Conservation (phyloP, 2,113 vertebrate genomes). For the Brachirus orientalis region DNA sequence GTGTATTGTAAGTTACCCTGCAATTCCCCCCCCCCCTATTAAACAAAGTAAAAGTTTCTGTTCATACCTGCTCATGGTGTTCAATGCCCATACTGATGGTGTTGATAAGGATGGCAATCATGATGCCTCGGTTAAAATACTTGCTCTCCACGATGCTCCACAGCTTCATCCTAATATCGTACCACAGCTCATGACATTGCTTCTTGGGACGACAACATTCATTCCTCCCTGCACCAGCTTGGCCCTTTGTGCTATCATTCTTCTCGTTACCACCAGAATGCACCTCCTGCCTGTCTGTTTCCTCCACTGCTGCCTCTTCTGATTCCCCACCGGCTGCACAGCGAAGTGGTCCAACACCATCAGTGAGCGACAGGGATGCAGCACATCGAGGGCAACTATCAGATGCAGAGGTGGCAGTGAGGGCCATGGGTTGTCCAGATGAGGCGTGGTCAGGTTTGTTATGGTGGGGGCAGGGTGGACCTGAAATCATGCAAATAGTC, state of each 20-base stretch:
- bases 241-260: slow-evolving; percentile 18
- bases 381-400: slow-evolving; percentile 84
- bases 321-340: slow-evolving; percentile 44
- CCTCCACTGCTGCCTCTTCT: slow-evolving; percentile 65
- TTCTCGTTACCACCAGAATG: slow-evolving; percentile 25
- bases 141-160: slow-evolving; percentile 97
- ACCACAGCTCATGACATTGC: slow-evolving; percentile 40
- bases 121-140: slow-evolving; percentile 97
- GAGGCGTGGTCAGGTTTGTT: slow-evolving; percentile 77
- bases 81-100: slow-evolving; percentile 99
- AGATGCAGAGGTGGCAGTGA: slow-evolving; percentile 74
- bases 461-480: slow-evolving; percentile 80
- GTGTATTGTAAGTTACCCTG: no score
- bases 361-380: slow-evolving; percentile 50
- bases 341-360: slow-evolving; percentile 54
- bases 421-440: slow-evolving; percentile 40
- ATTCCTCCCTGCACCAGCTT: not conserved
- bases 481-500: slow-evolving; percentile 63
- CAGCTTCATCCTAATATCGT: slow-evolving; percentile 86
- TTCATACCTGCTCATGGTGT: slow-evolving; percentile 91
- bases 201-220: slow-evolving; percentile 25
- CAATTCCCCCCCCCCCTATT: no score
- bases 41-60: not conserved
- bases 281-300: slow-evolving; percentile 55
- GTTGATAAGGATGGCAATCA: slow-evolving; percentile 97